phyloP scores from a whole-genome alignment of 2,888 invertebrate species.

The Lasioglossum oenotherae region DNA sequence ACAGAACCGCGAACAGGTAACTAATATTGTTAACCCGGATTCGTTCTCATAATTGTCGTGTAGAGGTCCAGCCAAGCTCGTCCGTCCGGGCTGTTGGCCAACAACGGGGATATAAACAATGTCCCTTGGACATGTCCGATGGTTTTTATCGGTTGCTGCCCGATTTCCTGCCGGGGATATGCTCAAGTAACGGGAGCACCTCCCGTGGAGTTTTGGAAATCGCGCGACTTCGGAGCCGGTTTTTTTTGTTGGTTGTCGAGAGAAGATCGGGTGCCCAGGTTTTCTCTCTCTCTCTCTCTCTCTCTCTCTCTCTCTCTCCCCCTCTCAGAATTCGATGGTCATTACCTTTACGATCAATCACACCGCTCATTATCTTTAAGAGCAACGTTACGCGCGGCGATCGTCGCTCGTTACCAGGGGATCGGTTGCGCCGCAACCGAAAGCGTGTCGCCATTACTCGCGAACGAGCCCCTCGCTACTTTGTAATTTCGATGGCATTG shows the following conservation, averaged over 20 bases:
- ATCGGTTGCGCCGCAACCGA: slow-evolving; percentile 62
- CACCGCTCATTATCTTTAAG: slow-evolving; percentile 81
- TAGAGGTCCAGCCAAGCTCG: neutral
- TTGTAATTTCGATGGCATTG: slow-evolving; percentile 56
- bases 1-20: neutral
- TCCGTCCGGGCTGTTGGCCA: neutral
- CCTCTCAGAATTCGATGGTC: slow-evolving; percentile 74
- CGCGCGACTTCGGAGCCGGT: slow-evolving; percentile 13
- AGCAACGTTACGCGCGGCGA: slow-evolving; percentile 74
- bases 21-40: neutral
- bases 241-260: neutral
- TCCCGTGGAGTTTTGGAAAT: slow-evolving; percentile 71
- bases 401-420: slow-evolving; percentile 71
- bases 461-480: slow-evolving; percentile 56
- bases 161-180: slow-evolving; percentile 24
- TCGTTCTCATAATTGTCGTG: neutral
- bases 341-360: slow-evolving; percentile 83
- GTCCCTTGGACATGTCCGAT: slow-evolving; percentile 4
- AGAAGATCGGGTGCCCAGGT: slow-evolving; percentile 16
- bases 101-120: slow-evolving; percentile 49
- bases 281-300: slow-evolving; percentile 1
- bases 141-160: slow-evolving; percentile 32
- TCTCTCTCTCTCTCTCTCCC: neutral
- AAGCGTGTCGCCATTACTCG: slow-evolving; percentile 55
- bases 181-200: slow-evolving; percentile 58